phyloP scores from a whole-genome alignment of 2,113 vertebrate species.

The Pithys albifrons region DNA sequence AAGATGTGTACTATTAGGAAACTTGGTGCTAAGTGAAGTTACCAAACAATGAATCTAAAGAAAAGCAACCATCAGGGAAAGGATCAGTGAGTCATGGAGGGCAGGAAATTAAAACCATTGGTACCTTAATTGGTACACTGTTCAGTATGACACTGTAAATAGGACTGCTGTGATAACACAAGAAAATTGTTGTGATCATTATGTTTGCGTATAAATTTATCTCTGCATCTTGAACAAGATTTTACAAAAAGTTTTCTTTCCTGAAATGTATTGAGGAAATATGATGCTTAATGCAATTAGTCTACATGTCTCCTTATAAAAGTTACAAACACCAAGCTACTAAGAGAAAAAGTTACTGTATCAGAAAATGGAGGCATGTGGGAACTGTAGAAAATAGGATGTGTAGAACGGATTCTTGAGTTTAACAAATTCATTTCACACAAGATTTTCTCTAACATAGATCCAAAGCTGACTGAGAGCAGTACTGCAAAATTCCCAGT shows the following conservation, averaged over 20 bases:
- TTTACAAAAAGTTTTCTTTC: background rate
- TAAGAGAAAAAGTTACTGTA: background rate
- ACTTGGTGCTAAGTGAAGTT: background rate
- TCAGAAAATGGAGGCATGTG: background rate
- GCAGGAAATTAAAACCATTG: constrained; percentile 17
- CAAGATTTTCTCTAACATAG: background rate
- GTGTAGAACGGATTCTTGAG: background rate
- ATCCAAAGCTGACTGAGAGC: background rate
- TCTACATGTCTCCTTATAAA: background rate
- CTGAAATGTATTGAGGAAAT: background rate
- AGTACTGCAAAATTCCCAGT: background rate
- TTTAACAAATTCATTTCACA: background rate
- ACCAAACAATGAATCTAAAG: background rate
- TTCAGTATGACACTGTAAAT: background rate
- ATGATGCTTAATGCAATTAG: background rate
- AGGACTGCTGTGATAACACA: background rate
- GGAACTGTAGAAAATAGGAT: background rate
- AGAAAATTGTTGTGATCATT: background rate
- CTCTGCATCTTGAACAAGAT: background rate
- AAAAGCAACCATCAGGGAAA: background rate
- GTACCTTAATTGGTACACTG: background rate
- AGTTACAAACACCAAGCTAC: background rate
- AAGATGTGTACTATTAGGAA: background rate
- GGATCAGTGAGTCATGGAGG: background rate
- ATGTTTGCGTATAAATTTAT: background rate